Conservation (phyloP, 2,113 vertebrate genomes). For the Xiphorhynchus elegans region DNA sequence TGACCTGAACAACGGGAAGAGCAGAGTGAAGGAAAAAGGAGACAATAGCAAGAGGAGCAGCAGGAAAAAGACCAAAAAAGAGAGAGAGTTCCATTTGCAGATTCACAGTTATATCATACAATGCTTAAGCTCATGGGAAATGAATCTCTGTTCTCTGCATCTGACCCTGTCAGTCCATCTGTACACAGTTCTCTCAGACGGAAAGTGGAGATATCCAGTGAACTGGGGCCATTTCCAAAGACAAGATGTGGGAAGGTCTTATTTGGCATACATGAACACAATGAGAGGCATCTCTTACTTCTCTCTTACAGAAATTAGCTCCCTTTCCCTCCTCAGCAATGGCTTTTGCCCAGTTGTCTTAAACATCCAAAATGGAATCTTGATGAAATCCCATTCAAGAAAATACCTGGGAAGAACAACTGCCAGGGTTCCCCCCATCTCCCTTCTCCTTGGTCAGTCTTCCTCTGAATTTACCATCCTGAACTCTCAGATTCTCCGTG, state of each 20-base stretch:
- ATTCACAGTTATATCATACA: constrained; percentile 70
- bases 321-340: constrained; percentile 22
- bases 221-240: constrained; percentile 40
- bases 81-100: constrained; percentile 53
- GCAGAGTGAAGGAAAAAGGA: constrained; percentile 12
- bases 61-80: constrained; percentile 27
- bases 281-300: constrained; percentile 38
- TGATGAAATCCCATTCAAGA: background rate
- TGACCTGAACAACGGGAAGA: constrained; percentile 34
- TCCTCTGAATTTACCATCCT: constrained; percentile 41
- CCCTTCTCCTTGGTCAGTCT: constrained; percentile 10
- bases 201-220: constrained; percentile 55
- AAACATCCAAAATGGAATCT: constrained; percentile 8
- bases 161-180: constrained; percentile 51
- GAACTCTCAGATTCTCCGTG: constrained; percentile 36
- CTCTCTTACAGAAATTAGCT: constrained; percentile 27
- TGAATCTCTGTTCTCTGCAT: constrained; percentile 44
- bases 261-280: constrained; percentile 47
- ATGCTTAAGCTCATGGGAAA: constrained; percentile 40
- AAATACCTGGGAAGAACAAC: background rate
- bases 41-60: background rate
- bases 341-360: constrained; percentile 55
- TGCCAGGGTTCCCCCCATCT: background rate
- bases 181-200: constrained; percentile 41
- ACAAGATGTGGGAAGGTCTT: constrained; percentile 40